Percentiles rank a stretch among this genome's conserved stretches.
Conservation (phyloP, 2,113 vertebrate species). For the Alethe castanea region DNA sequence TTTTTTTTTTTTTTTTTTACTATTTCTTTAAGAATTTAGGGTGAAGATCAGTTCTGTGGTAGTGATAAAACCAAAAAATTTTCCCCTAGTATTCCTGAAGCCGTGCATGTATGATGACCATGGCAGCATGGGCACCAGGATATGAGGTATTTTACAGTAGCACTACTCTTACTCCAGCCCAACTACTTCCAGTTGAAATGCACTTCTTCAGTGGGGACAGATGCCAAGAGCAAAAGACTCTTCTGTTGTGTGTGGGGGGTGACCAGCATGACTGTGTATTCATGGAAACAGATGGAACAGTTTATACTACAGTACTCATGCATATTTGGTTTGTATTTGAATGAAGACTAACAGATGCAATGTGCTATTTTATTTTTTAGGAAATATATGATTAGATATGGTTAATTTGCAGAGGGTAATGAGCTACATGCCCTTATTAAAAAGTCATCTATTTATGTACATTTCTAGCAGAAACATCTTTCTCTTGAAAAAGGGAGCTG, state of each 20-base stretch:
- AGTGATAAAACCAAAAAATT: neutral
- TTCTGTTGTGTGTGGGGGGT: conserved; percentile 24
- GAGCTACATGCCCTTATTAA: conserved; percentile 53
- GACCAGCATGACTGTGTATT: conserved; percentile 37
- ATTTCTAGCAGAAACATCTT: neutral
- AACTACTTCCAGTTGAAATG: neutral
- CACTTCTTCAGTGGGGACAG: conserved; percentile 19
- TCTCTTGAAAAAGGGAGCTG: neutral
- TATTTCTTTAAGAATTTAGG: neutral
- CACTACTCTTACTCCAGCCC: neutral
- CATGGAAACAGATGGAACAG: conserved; percentile 59
- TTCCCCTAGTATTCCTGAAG: neutral
- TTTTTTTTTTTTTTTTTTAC: neutral
- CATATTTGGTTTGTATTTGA: conserved; percentile 57
- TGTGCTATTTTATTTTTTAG: conserved; percentile 58
- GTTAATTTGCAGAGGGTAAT: conserved; percentile 64
- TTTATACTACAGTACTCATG: conserved; percentile 53
- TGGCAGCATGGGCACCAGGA: neutral
- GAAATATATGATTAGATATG: conserved; percentile 60
- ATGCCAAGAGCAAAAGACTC: conserved; percentile 34
- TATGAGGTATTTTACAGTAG: neutral
- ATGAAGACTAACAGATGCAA: conserved; percentile 59
- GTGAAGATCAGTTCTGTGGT: neutral
- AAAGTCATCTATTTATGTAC: conserved; percentile 30
- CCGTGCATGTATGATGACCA: rapidly evolving